Conservation (phyloP, 2,113 vertebrate genomes). For the Girardinichthys multiradiatus region DNA sequence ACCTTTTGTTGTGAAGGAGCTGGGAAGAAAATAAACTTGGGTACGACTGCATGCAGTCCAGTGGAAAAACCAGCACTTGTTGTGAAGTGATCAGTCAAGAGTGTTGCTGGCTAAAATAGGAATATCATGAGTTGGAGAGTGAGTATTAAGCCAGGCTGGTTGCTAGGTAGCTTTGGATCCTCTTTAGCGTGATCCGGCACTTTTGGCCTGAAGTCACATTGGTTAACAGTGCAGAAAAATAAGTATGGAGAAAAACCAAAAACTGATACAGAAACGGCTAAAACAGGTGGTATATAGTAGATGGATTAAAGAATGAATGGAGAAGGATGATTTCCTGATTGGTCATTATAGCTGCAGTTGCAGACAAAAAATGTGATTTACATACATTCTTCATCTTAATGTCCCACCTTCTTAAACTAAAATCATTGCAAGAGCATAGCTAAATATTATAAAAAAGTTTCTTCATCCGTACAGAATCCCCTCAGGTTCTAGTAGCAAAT, state of each 20-base stretch:
- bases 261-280: not conserved
- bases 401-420: too few relatives aligned
- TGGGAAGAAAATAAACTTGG: not conserved
- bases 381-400: too few relatives aligned
- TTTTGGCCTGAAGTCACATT: not conserved
- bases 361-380: too few relatives aligned
- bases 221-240: not conserved
- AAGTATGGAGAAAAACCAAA: not conserved
- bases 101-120: conserved; percentile 41
- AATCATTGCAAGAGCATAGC: not conserved
- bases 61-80: conserved; percentile 42
- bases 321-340: too few relatives aligned
- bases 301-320: too few relatives aligned
- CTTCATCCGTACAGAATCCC: conserved; percentile 82
- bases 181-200: not conserved
- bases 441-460: not conserved
- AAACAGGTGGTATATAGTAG: not conserved
- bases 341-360: too few relatives aligned
- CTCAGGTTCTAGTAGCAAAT: conserved; percentile 91
- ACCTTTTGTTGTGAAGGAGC: not conserved
- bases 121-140: conserved; percentile 12
- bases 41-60: not conserved
- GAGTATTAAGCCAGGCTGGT: conserved; percentile 9
- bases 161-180: conserved; percentile 35
- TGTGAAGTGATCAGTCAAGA: conserved; percentile 45